Base-by-base conservation (phyloP, 2,888 invertebrate genomes). In the Congeria kusceri region DNA sequence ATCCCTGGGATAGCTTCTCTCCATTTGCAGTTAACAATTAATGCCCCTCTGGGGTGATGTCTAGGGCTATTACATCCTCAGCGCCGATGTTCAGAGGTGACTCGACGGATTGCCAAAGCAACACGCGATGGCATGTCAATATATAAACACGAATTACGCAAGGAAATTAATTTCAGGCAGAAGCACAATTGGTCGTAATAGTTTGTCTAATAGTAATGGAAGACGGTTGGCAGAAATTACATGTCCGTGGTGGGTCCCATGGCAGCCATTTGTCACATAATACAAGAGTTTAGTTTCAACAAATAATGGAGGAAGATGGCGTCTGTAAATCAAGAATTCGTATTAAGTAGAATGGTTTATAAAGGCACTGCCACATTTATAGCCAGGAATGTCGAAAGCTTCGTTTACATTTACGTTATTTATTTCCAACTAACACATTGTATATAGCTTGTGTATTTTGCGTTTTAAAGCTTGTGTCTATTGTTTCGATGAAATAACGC, bases 71-170 rank as follows among this genome's bases (percentile, higher is more conserved):
- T 68, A 76, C 74, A 71, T 70, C 75, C 63, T 64, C 80, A 64
- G 66, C 73, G 70, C 70, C 70, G 73, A 58, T 59, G 59, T 64
- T 69, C 61, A 69, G 70, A 77, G 77, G 64, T 62, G 53, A 58
- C 56, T 32, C 58, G 77, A 80, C 69, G 70, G 74, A 81, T 81
- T 81, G 75, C 71, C 57, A 71, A 44, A 74, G 63, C 74, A 74
- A 77, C 68, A 44, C 47, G 23, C 39, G 29, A 18, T 65, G 81
- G 71, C 81, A 81, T 47, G 63, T 47, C 77, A 74, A 77, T 81
- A 74, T 72, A 81, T 64, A 74, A 77, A 77, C 81, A 71, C 70
- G 74, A 74, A 77, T 80, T 80, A 80, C 80, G 80, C 80, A 80
- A 80, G 80, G 73, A 80, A 80, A 80, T 80, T 77, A 80, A 80